phyloP scores from a whole-genome alignment of 2,888 invertebrate genomes.

The Synanthedon andrenaeformis region DNA sequence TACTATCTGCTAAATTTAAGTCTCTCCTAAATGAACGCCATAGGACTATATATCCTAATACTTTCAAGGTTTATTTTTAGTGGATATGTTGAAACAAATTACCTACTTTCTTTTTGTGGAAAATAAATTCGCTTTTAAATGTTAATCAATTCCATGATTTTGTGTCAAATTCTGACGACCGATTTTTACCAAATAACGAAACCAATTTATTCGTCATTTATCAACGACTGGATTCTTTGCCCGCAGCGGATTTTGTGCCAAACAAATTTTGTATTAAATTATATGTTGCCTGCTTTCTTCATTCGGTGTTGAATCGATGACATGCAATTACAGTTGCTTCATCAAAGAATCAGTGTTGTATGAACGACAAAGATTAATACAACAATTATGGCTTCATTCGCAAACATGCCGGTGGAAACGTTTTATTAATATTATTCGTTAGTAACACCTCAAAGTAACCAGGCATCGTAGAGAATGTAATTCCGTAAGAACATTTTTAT shows the following conservation, averaged over 20 bases:
- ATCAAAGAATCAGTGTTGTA: conserved; percentile 26
- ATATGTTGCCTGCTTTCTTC: conserved; percentile 39
- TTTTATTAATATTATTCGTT: not conserved
- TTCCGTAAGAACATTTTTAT: no score
- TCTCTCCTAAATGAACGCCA: no score
- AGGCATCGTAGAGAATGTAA: no score
- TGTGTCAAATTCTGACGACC: not conserved
- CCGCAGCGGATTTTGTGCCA: conserved; percentile 28
- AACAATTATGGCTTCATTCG: conserved; percentile 14
- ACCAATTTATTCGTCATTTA: conserved; percentile 35
- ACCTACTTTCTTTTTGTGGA: no score
- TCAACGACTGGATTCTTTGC: conserved; percentile 33
- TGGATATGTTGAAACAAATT: no score
- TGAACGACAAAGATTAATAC: conserved; percentile 33
- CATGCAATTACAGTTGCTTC: conserved; percentile 46
- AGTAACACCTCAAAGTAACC: not conserved
- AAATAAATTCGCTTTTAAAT: no score
- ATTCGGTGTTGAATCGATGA: conserved; percentile 45
- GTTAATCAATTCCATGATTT: not conserved
- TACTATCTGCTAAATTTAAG: no score
- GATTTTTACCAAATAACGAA: not conserved
- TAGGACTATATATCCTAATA: no score
- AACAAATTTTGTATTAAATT: conserved; percentile 45
- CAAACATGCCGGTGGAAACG: not conserved
- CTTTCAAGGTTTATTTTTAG: no score